These are phyloP conservation scores for Lucilia sericata DNA, from an alignment of 1,140 invertebrate species.

Conservation along the genomic window DNA sequence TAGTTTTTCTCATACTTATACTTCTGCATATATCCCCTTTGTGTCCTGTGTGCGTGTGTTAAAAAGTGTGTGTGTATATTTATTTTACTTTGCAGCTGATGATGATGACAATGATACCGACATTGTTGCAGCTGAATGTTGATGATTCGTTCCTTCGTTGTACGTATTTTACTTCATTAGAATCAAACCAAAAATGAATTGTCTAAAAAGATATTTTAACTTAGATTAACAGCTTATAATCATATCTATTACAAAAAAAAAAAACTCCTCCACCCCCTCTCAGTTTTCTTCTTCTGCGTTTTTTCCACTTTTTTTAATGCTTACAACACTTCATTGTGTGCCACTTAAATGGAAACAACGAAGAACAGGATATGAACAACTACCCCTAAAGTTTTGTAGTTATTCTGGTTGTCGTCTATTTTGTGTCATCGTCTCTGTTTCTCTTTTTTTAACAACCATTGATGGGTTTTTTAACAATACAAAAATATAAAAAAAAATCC, in stretches of 20 bases:
- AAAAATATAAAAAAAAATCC: constrained; percentile 15
- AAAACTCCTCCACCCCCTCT: background rate
- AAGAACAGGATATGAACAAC: background rate
- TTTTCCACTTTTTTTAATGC: too few relatives aligned
- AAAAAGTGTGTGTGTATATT: background rate
- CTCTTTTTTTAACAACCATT: background rate
- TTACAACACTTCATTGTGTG: too few relatives aligned
- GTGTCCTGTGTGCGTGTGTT: background rate
- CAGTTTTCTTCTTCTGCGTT: background rate
- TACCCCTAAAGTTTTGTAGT: constrained; percentile 7
- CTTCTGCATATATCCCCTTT: background rate
- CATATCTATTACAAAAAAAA: constrained; percentile 23
- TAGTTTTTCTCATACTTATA: background rate
- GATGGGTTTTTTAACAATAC: background rate
- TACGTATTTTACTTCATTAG: background rate
- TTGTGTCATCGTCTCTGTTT: constrained; percentile 7
- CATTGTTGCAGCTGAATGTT: constrained; percentile 10
- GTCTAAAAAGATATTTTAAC: constrained; percentile 30
- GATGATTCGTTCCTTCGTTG: background rate
- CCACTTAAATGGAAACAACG: background rate
- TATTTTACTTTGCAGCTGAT: constrained; percentile 12
- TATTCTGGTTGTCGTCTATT: background rate
- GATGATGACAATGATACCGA: background rate
- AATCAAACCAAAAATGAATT: constrained; percentile 24
- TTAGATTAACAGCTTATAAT: constrained; percentile 41